Evolutionary conservation across 2,113 vertebrate species (phyloP), one percentile per base, ranked within the genome.

Genomic region (Petroica traversi): DNA sequence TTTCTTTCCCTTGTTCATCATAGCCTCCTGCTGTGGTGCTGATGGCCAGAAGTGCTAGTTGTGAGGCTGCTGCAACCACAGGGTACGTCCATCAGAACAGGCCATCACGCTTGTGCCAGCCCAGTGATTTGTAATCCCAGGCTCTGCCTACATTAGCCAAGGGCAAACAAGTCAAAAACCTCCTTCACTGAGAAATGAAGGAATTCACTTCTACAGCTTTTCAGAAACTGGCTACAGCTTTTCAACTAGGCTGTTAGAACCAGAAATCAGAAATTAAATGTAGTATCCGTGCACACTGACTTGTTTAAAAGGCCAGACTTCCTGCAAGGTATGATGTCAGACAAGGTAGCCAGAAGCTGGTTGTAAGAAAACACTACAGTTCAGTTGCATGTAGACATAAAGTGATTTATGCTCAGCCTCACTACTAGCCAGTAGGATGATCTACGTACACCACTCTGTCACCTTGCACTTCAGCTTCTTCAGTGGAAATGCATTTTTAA

Each of bases 11-110:
- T 83, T 66, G 82, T 5, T 93, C 88, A 85, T 52, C 23, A 0
- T 25, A 90, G 85, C 72, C 83, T 85, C 94, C 87, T 92, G 89
- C 93, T 90, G 89, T 79, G 95, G 66, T 62, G 81, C 82, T 92
- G 96, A 94, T 93, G 92, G 93, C 92, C 90, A 86, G 63, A 92
- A 94, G 92, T 40, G 93, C 71, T 59, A 7, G n/a, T 34, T 69
- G n/a, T 2, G 11, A 83, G 79, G 63, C 85, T 81, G 82, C 72
- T 2, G 5, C 68, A 67, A 80, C 81, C 94, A 92, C 71, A 36
- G 95, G 89, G 63, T 69, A 79, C 31, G 57, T 92, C 93, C 0
- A 0, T 80, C 87, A 94, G 40, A 75, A 28, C 38, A 20, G 68
- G 19, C 94, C 88, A 79, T 74, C 62, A 48, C 0, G 1, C 88